Base-by-base conservation (phyloP, 2,888 invertebrate species). In the Ischnus inquisitorius region DNA sequence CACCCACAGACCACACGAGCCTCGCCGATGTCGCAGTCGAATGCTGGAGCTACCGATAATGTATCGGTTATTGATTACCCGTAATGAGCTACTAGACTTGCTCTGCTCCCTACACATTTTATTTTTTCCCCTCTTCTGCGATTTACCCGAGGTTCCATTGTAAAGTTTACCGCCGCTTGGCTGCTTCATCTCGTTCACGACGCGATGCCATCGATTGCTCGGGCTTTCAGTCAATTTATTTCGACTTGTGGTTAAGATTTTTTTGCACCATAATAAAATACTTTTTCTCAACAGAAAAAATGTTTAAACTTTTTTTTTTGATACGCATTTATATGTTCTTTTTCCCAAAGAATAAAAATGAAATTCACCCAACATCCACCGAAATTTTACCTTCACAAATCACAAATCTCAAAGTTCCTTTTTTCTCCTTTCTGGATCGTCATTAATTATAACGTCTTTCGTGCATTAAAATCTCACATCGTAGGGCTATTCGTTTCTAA, bases 1-100 rank as follows among this genome's bases (percentile, higher is more conserved):
- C 80, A 79, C 77, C 60, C 78, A 67, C 68, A 39, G 1, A 22
- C 5, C 57, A 69, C 67, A 54, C 16, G 12, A 43, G 10, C 22
- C 57, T 48, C 68, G 16, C 8, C 16, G 60, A 69, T 48, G 48
- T 41, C 79, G 65, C 60, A 25, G 64, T 64, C 51, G 77, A 19
- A 25, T 69, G 75, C 54, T 28, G 12, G 51, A 78, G 34, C 79
- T 71, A 46, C 77, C 88, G 90, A 90, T 90, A 91, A 91, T 90
- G 89, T 90, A 91, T 92, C 90, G 89, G 87, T 90, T 92, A 92
- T 92, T 92, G 92, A 92, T 92, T 90, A 91, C 88, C 88, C 89
- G 88, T 92, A 91, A 92, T 90, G 90, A 91, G 84, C 64, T 80
- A 34, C 72, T 22, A 57, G 46, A n/a, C 62, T 80, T 60, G 22